Percentiles rank a stretch among this genome's conserved stretches.
These are phyloP conservation scores for Sanderia malayensis DNA, from an alignment of 30 jellyfish, hydroid and myxozoan genomes.

Conservation along the genomic window DNA sequence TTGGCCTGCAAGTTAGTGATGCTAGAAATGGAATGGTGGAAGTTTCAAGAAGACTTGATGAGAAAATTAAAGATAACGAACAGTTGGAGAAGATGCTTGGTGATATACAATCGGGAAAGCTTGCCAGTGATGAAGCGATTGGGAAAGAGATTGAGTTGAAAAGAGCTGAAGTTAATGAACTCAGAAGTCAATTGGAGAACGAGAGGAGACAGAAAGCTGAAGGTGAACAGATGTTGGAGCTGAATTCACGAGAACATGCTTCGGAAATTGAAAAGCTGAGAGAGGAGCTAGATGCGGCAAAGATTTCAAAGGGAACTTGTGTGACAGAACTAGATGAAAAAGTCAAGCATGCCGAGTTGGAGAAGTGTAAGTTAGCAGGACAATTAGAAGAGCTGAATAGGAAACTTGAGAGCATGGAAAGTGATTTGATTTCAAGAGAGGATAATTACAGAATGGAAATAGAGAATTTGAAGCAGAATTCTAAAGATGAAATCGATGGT, in stretches of 20 bases:
- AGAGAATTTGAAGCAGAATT: slow-evolving; percentile 2
- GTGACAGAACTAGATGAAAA: background rate
- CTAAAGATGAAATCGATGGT: slow-evolving; percentile 7
- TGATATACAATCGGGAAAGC: slow-evolving; percentile 36
- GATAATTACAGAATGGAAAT: slow-evolving; percentile 2
- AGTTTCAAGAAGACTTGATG: slow-evolving; percentile 40
- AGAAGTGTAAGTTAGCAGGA: background rate
- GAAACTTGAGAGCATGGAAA: slow-evolving; percentile 1
- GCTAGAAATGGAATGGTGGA: slow-evolving; percentile 25
- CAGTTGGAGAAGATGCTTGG: slow-evolving; percentile 30
- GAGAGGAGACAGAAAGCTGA: slow-evolving; percentile 37
- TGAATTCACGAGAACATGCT: background rate
- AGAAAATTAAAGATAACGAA: slow-evolving; percentile 35
- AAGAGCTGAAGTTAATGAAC: slow-evolving; percentile 15
- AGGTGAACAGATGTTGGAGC: slow-evolving; percentile 12
- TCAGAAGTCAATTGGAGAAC: slow-evolving; percentile 14
- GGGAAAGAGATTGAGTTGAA: slow-evolving; percentile 25
- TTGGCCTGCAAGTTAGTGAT: slow-evolving; percentile 9
- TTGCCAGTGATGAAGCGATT: slow-evolving; percentile 22
- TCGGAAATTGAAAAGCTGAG: slow-evolving; percentile 1
- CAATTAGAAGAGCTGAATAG: background rate
- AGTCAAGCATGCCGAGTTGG: background rate
- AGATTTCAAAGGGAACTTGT: background rate
- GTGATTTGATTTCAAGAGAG: slow-evolving; percentile 14
- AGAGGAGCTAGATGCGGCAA: slow-evolving; percentile 8